Conservation (phyloP, 1,140 invertebrate genomes). For the Drosophila lowei region DNA sequence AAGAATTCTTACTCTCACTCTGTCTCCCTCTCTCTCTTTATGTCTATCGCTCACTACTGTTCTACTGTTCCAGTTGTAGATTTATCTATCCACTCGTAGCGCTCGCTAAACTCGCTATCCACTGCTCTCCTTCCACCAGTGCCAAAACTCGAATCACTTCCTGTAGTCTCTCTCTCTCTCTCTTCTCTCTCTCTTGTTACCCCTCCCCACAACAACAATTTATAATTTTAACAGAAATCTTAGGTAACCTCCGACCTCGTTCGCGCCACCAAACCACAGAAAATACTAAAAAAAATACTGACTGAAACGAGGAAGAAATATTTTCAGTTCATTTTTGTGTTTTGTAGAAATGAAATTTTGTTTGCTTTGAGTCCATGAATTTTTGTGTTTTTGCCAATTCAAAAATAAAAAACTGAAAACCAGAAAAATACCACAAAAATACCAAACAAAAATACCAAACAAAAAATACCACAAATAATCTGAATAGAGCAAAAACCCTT, state of each 20-base stretch:
- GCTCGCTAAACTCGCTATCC: slow-evolving; percentile 39
- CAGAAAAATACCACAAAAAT: slow-evolving; percentile 49
- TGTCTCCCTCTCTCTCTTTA: neutral
- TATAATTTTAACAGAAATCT: no score
- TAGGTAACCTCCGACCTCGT: no score
- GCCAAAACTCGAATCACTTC: slow-evolving; percentile 21
- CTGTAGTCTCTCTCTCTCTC: slow-evolving; percentile 17
- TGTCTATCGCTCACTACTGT: slow-evolving; percentile 12
- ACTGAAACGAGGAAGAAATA: slow-evolving; percentile 4
- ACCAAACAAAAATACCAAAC: slow-evolving; percentile 48
- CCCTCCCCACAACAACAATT: no score
- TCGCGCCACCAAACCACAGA: no score
- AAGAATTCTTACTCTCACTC: neutral
- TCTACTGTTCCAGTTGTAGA: slow-evolving; percentile 41
- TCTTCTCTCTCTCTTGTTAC: no score
- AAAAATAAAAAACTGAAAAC: slow-evolving; percentile 42
- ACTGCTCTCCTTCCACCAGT: slow-evolving; percentile 37
- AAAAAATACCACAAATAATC: slow-evolving; percentile 64
- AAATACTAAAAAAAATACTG: no score
- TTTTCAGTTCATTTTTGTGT: slow-evolving; percentile 16
- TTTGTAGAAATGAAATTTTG: slow-evolving; percentile 1
- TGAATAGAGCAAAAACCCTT: slow-evolving; percentile 56
- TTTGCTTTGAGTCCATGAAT: slow-evolving; percentile 6
- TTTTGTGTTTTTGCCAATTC: slow-evolving; percentile 22
- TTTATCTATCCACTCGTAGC: slow-evolving; percentile 54